phyloP scores from a whole-genome alignment of 2,797 vertebrate genomes.

The Oreortyx pictus region DNA sequence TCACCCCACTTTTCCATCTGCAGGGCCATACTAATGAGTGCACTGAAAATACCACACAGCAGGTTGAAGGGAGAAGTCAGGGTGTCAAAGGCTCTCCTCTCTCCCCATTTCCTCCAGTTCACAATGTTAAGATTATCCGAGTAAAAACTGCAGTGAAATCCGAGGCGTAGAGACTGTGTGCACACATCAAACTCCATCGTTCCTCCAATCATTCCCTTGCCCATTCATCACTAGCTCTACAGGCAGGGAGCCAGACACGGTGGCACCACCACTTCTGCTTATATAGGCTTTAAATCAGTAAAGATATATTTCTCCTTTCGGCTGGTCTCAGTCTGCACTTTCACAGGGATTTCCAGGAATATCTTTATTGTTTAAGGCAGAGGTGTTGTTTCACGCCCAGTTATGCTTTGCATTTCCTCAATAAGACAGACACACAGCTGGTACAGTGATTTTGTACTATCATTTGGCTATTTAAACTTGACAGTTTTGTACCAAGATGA shows the following conservation, averaged over 20 bases:
- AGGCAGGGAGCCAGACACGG: slow-evolving; percentile 76
- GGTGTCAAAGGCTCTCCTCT: slow-evolving; percentile 17
- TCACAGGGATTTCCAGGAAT: slow-evolving; percentile 59
- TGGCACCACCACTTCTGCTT: slow-evolving; percentile 77
- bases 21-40: rapidly evolving
- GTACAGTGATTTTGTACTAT: background rate
- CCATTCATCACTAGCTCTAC: slow-evolving; percentile 69
- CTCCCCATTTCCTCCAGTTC: background rate
- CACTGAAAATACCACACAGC: slow-evolving; percentile 32
- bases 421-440: slow-evolving; percentile 29
- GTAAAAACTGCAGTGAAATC: slow-evolving; percentile 58
- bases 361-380: slow-evolving; percentile 64
- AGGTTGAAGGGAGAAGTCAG: slow-evolving; percentile 43
- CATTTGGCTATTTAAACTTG: slow-evolving; percentile 20
- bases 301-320: slow-evolving; percentile 55
- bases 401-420: slow-evolving; percentile 60
- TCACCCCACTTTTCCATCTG: background rate
- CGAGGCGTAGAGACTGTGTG: slow-evolving; percentile 47
- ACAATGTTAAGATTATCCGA: slow-evolving; percentile 14
- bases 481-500: background rate
- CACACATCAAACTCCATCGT: slow-evolving; percentile 64
- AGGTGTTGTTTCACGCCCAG: slow-evolving; percentile 59
- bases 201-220: slow-evolving; percentile 52
- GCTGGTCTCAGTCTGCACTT: slow-evolving; percentile 50
- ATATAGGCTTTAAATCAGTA: slow-evolving; percentile 71